Conservation (phyloP, 2,888 invertebrate species). For the Nysson spinosus region DNA sequence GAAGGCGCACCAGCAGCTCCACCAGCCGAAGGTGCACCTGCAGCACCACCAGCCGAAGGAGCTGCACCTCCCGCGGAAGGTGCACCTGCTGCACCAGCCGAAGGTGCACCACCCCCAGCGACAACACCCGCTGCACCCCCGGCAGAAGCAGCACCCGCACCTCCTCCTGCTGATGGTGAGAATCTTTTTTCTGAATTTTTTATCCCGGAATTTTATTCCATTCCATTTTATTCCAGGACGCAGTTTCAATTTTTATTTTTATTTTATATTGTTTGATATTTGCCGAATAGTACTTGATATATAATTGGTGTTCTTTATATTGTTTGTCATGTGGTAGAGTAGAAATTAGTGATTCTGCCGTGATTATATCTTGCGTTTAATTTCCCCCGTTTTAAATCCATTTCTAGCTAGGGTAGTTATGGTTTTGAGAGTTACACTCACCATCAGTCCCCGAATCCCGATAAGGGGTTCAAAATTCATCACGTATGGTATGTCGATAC, state of each 20-base stretch:
- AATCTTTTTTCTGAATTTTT: not conserved
- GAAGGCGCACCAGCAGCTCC: conserved; percentile 41
- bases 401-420: conserved; percentile 53
- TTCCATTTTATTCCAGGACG: not conserved
- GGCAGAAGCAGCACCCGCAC: conserved; percentile 40
- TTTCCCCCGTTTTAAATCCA: conserved; percentile 23
- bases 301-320: no score
- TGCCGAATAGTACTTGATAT: no score
- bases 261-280: not conserved
- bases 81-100: conserved; percentile 68
- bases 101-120: conserved; percentile 53
- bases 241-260: not conserved
- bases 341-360: no score
- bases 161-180: conserved; percentile 39
- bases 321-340: no score
- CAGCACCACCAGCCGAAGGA: conserved; percentile 63
- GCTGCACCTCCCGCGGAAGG: conserved; percentile 62
- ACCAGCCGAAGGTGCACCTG: conserved; percentile 72
- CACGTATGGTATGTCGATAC: conserved; percentile 51
- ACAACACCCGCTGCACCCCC: conserved; percentile 59
- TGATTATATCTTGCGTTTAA: conserved; percentile 26
- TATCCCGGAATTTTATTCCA: not conserved
- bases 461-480: conserved; percentile 50
- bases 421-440: conserved; percentile 49
- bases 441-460: conserved; percentile 31